Percentiles rank a stretch among this genome's conserved stretches.
These are phyloP conservation scores for Chaetorhynchus papuensis DNA, from an alignment of 2,113 vertebrate genomes.

Conservation along the genomic window DNA sequence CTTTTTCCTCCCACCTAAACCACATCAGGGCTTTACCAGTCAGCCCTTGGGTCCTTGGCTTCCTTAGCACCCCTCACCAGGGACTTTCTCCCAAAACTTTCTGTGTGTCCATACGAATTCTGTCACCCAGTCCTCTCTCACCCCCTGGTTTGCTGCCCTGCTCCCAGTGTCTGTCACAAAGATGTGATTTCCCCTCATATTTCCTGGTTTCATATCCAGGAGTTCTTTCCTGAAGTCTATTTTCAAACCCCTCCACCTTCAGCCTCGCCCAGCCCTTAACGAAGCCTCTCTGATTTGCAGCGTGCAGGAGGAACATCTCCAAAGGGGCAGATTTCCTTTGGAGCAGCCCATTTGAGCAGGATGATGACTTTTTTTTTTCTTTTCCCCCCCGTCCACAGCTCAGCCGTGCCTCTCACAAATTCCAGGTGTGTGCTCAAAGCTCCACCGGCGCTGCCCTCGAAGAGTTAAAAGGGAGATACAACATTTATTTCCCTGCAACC, in stretches of 20 bases:
- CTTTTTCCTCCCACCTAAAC: background rate
- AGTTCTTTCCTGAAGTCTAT: background rate
- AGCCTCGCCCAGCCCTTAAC: background rate
- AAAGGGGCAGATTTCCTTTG: background rate
- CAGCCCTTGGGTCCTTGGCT: background rate
- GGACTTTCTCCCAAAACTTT: background rate
- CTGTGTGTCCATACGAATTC: background rate
- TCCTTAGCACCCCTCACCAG: background rate
- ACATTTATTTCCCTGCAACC: background rate
- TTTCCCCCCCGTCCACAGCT: background rate
- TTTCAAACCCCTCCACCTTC: background rate
- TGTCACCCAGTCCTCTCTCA: background rate
- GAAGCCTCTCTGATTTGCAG: constrained; percentile 14
- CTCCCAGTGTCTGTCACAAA: background rate
- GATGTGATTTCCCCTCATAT: background rate
- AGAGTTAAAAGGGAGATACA: background rate
- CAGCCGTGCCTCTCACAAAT: background rate
- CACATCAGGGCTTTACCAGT: background rate
- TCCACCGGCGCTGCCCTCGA: background rate
- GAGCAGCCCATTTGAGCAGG: background rate
- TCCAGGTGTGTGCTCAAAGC: background rate
- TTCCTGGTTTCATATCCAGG: no score
- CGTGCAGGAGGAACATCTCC: background rate
- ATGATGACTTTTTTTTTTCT: background rate
- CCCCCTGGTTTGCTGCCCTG: background rate